Evolutionary conservation across 2,888 invertebrate species (phyloP).

Genomic region (Atherix ibis): DNA sequence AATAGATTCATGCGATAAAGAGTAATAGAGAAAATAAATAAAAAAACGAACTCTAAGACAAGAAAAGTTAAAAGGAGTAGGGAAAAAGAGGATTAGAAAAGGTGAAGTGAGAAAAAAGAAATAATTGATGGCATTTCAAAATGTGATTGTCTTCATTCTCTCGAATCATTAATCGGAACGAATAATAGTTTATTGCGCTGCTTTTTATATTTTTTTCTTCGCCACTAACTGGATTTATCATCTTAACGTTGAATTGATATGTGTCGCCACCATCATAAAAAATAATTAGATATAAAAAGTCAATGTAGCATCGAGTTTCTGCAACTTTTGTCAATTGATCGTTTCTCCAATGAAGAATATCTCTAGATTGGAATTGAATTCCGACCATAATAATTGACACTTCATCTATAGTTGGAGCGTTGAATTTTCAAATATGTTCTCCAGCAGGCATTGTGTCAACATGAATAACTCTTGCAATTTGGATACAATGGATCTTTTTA

Average conservation of each 20-base stretch:
- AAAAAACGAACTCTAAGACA: too few relatives aligned
- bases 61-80: too few relatives aligned
- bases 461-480: background rate
- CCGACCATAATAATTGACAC: background rate
- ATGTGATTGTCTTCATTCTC: constrained; percentile 4
- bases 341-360: background rate
- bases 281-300: background rate
- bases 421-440: too few relatives aligned
- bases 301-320: background rate
- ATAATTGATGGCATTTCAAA: constrained; percentile 13
- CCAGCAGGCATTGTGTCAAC: too few relatives aligned
- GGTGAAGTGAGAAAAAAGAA: too few relatives aligned
- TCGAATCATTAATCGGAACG: constrained; percentile 9
- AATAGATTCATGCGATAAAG: too few relatives aligned
- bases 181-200: constrained; percentile 8
- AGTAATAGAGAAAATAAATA: too few relatives aligned
- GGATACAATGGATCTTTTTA: constrained; percentile 15
- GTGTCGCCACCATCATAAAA: background rate
- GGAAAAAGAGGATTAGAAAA: too few relatives aligned
- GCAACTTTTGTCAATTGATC: background rate
- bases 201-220: too few relatives aligned
- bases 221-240: too few relatives aligned
- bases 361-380: background rate
- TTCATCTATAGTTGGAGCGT: background rate
- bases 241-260: too few relatives aligned